Conservation (phyloP, 1,140 invertebrate species). For the Arctopsyche grandis region DNA sequence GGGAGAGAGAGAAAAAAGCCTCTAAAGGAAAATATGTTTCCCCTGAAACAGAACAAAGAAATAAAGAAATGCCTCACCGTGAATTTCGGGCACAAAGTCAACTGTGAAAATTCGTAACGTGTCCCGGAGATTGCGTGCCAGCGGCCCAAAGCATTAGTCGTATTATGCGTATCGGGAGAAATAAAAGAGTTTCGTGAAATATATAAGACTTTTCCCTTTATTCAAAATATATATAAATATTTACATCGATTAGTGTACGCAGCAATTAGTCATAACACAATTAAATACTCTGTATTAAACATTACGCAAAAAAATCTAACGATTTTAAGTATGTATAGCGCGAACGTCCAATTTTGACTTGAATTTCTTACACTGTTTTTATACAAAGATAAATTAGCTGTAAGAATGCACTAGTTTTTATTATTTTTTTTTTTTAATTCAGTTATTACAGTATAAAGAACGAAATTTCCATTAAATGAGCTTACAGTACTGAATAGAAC, state of each 20-base stretch:
- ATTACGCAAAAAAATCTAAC: too few relatives aligned
- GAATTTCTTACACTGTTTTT: too few relatives aligned
- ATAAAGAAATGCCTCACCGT: slow-evolving; percentile 11
- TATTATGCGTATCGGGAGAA: slow-evolving; percentile 5
- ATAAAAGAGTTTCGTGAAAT: slow-evolving; percentile 9
- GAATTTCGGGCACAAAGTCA: slow-evolving; percentile 20
- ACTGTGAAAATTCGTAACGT: slow-evolving; percentile 26
- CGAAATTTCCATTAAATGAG: too few relatives aligned
- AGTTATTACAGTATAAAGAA: too few relatives aligned
- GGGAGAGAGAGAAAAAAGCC: background rate
- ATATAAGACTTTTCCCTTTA: slow-evolving; percentile 23
- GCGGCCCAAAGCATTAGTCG: slow-evolving; percentile 3
- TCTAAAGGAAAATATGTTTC: slow-evolving; percentile 10
- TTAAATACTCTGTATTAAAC: background rate
- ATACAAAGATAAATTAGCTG: too few relatives aligned
- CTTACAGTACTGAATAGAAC: too few relatives aligned
- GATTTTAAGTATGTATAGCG: too few relatives aligned
- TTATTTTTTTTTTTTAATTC: too few relatives aligned
- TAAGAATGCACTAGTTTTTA: too few relatives aligned
- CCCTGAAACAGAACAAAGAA: slow-evolving; percentile 6
- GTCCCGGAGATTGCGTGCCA: slow-evolving; percentile 23
- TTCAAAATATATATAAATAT: slow-evolving; percentile 31
- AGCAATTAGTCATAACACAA: background rate
- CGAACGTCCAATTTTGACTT: too few relatives aligned
- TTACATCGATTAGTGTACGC: slow-evolving; percentile 11